phyloP scores from a whole-genome alignment of 2,797 vertebrate genomes.

The Mycteria americana region DNA sequence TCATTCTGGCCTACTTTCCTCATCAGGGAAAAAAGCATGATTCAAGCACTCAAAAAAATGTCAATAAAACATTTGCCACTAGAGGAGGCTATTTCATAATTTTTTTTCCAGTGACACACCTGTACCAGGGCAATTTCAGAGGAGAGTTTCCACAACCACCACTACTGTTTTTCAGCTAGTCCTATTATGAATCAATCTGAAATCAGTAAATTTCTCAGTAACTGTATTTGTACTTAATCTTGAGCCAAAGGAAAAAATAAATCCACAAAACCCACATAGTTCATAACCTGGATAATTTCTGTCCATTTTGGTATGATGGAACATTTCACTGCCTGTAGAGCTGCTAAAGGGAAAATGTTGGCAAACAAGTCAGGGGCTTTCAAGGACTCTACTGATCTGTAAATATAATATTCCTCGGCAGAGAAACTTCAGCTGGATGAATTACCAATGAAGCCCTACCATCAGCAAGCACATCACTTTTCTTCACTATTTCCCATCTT shows the following conservation, averaged over 20 bases:
- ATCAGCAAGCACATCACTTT: not conserved
- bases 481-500: not conserved
- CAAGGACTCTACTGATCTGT: not conserved
- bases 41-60: not conserved
- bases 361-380: not conserved
- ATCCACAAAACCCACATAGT: not conserved
- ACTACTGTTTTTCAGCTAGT: not conserved
- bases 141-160: not conserved
- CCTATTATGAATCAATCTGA: not conserved
- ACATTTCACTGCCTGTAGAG: not conserved
- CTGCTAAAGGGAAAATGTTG: not conserved
- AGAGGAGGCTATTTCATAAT: conserved; percentile 34
- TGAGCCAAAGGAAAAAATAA: not conserved
- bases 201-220: not conserved
- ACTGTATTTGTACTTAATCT: not conserved
- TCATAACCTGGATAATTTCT: not conserved
- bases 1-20: not conserved
- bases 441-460: not conserved
- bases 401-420: not conserved
- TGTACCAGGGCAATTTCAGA: not conserved
- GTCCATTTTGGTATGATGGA: not conserved
- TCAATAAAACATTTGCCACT: not conserved
- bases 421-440: not conserved
- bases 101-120: not conserved
- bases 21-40: not conserved